Base-by-base conservation (phyloP, 1,140 invertebrate genomes). In the Zaprionus inermis region DNA sequence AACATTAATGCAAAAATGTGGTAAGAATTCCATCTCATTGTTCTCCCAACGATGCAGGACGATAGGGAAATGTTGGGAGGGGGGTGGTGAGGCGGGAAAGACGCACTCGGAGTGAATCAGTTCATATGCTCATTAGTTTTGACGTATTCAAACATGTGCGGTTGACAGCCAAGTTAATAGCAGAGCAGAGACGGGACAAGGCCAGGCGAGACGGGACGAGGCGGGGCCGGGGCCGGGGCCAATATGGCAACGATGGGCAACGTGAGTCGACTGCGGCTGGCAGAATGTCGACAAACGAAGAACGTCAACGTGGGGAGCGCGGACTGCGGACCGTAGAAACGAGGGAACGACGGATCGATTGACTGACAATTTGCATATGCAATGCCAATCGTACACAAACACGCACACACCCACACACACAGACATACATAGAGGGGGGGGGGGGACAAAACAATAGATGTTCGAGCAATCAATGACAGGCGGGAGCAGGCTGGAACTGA, bases 1-100 rank as follows among this genome's bases (percentile, higher is more conserved):
- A 60, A 61, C 20, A 64, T 64, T 64, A 63, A 63, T 63, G 59
- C 59, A 63, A 63, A 63, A 63, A 63, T 64, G 61, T 54, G 61
- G 61, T 64, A 32, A 41, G 34, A 22, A 28, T 34, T 61, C 32
- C 46, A 51, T 49, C 44, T 49, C 28, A 61, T 61, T 32, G 20
- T 51, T 34, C 5, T 9, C 38, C 38, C n/a, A 3, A 3, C n/a
- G 5, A 6, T 44, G 38, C 5, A n/a, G 38, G 14, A 14, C 2
- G 6, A 14, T n/a, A n/a, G 7, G 7, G 6, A n/a, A n/a, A n/a
- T n/a, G n/a, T n/a, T n/a, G 14, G 2, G 2, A 14, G 14, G 6
- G n/a, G 0, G n/a, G 14, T 0, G 3, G 12, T 1, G n/a, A 14
- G 32, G 2, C 14, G 6, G 20, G 38, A 11, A 11, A 18, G 16